Conservation (phyloP, 2,888 invertebrate species). For the Cephus rjabovi region DNA sequence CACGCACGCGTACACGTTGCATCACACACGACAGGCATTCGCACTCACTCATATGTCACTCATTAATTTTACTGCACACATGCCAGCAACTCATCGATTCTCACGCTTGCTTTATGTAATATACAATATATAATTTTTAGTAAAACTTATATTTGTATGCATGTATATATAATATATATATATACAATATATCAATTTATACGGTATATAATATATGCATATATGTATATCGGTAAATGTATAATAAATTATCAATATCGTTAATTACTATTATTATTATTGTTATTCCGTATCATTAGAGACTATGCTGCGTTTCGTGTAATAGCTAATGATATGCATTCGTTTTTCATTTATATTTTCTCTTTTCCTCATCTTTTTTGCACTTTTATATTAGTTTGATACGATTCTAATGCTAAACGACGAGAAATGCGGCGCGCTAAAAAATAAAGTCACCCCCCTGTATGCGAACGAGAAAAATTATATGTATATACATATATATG, state of each 20-base stretch:
- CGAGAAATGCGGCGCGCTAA: neutral
- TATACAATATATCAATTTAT: conserved; percentile 17
- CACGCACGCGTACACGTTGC: neutral
- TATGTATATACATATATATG: neutral
- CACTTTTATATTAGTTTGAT: conserved; percentile 55
- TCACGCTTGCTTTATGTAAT: neutral
- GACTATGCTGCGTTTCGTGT: conserved; percentile 15
- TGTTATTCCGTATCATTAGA: neutral
- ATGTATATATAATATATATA: conserved; percentile 28
- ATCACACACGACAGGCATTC: neutral
- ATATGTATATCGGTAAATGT: conserved; percentile 39
- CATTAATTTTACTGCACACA: neutral
- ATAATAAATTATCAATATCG: conserved; percentile 49
- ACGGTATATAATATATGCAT: conserved; percentile 36
- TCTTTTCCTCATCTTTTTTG: conserved; percentile 28
- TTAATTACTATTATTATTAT: conserved; percentile 19
- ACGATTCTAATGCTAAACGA: conserved; percentile 28
- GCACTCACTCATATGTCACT: neutral
- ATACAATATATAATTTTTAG: conserved; percentile 23
- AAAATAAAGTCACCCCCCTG: neutral
- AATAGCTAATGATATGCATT: conserved; percentile 58
- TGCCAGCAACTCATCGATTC: neutral
- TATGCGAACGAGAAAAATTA: neutral
- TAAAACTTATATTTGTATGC: conserved; percentile 28
- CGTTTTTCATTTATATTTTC: conserved; percentile 23